Conservation (phyloP, 2,113 vertebrate species). For the Sardina pilchardus region DNA sequence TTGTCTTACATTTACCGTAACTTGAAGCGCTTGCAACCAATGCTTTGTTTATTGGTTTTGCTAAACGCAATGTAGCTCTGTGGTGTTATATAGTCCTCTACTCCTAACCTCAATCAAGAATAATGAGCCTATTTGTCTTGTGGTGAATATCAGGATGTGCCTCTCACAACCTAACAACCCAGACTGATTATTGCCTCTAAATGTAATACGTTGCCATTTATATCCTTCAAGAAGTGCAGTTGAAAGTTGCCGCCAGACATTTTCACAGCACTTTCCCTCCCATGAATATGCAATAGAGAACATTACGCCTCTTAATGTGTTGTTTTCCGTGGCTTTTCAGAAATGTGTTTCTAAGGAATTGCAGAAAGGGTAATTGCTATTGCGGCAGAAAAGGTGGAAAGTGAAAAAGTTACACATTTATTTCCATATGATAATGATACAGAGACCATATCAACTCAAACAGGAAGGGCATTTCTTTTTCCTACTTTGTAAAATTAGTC, state of each 20-base stretch:
- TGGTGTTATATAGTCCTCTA: background rate
- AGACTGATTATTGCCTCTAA: slow-evolving; percentile 53
- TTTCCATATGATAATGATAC: background rate
- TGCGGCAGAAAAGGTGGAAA: background rate
- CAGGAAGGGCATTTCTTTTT: background rate
- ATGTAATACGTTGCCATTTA: slow-evolving; percentile 50
- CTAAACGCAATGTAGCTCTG: background rate
- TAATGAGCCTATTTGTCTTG: slow-evolving; percentile 69
- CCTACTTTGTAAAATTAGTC: background rate
- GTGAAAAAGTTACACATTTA: background rate
- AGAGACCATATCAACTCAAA: background rate
- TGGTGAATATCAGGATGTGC: slow-evolving; percentile 51
- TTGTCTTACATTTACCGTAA: background rate
- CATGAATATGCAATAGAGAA: background rate
- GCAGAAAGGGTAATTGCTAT: background rate
- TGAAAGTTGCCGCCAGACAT: slow-evolving; percentile 37
- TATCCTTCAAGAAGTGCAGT: slow-evolving; percentile 51
- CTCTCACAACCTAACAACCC: slow-evolving; percentile 60
- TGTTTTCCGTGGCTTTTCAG: background rate
- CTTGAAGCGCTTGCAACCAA: background rate
- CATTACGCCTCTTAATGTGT: background rate
- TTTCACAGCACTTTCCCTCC: slow-evolving; percentile 4
- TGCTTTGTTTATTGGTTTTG: background rate
- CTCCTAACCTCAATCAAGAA: slow-evolving; percentile 49
- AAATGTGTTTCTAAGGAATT: background rate